Conservation (phyloP, 1,140 invertebrate genomes). For the Homarus americanus region DNA sequence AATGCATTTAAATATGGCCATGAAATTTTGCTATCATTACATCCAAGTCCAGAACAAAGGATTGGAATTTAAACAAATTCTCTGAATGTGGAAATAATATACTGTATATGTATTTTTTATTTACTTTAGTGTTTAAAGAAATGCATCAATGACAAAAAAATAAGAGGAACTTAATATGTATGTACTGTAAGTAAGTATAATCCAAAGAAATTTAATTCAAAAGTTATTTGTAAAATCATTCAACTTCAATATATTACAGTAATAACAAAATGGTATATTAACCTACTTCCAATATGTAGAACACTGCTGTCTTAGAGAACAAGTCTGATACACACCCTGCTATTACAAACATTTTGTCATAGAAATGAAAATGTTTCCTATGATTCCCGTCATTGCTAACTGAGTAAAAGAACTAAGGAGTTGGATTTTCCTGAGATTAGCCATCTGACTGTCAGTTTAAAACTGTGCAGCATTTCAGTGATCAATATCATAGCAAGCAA, state of each 20-base stretch:
- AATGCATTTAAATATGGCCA: not conserved
- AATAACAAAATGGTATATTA: too few relatives aligned
- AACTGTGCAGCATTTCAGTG: not conserved
- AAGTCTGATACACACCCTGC: too few relatives aligned
- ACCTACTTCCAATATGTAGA: too few relatives aligned
- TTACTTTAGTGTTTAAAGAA: too few relatives aligned
- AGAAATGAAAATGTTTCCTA: constrained; percentile 5
- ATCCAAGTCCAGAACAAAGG: not conserved
- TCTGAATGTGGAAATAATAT: not conserved
- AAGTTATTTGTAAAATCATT: too few relatives aligned
- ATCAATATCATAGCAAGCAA: not conserved
- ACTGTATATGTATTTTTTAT: too few relatives aligned
- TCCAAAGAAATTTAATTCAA: too few relatives aligned
- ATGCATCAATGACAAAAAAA: too few relatives aligned
- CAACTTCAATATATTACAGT: too few relatives aligned
- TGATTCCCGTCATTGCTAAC: not conserved
- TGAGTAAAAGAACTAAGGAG: not conserved
- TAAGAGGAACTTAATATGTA: too few relatives aligned
- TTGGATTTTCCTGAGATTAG: not conserved
- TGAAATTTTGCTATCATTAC: not conserved
- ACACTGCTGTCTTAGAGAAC: too few relatives aligned
- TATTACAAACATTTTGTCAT: constrained; percentile 30
- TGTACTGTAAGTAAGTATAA: not conserved
- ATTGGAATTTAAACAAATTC: not conserved
- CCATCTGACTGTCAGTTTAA: not conserved